A percentile compares a stretch with the other conserved stretches of the same genome.
Evolutionary conservation across 2,888 invertebrate genomes (phyloP).

Genomic region (Seira ritae): DNA sequence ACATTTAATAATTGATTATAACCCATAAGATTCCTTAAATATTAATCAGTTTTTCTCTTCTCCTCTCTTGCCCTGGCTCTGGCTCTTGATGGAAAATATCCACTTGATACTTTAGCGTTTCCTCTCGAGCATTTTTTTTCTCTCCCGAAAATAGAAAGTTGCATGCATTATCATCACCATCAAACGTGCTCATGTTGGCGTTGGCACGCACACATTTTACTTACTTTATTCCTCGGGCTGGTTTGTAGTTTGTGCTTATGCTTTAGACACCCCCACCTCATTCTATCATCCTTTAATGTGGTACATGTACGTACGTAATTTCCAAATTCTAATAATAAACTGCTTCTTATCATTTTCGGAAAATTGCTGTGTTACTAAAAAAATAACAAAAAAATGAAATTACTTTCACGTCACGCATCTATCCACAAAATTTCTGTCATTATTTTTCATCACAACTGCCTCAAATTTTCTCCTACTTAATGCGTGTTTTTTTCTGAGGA

Average conservation of each 20-base stretch:
- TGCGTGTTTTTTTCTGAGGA: no score
- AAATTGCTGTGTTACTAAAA: not conserved
- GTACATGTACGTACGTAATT: not conserved
- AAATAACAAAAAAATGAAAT: not conserved
- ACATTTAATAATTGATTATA: constrained; percentile 55
- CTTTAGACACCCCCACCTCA: no score
- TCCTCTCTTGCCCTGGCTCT: not conserved
- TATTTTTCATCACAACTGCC: not conserved
- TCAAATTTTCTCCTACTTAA: no score
- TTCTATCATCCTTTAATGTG: no score
- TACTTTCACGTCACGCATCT: not conserved
- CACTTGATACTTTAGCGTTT: constrained; percentile 10
- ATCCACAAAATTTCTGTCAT: not conserved
- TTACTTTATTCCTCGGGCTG: no score
- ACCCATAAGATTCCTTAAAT: constrained; percentile 50
- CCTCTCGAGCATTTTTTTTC: not conserved
- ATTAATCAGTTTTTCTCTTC: constrained; percentile 54
- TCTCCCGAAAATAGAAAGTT: constrained; percentile 7
- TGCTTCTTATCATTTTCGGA: not conserved
- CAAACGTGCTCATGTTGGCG: not conserved
- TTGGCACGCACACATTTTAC: not conserved
- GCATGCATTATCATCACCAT: constrained; percentile 8
- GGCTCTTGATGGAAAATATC: not conserved
- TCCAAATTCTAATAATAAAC: constrained; percentile 11
- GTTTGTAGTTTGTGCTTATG: no score